A percentile compares a stretch with the other conserved stretches of the same genome.
These are phyloP conservation scores for Dinoponera quadriceps DNA, from an alignment of 1,140 invertebrate species.

Conservation along the genomic window DNA sequence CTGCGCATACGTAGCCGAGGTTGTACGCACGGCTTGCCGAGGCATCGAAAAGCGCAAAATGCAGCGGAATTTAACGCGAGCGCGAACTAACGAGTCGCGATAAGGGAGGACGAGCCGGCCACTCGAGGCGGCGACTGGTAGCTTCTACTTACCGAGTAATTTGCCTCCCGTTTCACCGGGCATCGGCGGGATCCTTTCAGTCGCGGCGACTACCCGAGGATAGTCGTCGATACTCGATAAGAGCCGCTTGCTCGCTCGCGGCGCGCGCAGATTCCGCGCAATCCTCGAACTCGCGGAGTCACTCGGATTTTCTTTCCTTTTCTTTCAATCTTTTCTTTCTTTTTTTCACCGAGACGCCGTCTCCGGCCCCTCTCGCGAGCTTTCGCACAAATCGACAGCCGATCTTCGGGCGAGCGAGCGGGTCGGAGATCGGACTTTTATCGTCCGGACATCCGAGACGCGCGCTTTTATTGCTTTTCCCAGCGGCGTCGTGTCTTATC, in stretches of 20 bases:
- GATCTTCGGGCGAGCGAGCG: neutral
- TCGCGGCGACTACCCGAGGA: neutral
- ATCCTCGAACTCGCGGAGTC: no score
- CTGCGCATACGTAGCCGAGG: no score
- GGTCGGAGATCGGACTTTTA: constrained; percentile 1
- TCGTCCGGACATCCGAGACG: constrained; percentile 23
- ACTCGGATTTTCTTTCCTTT: neutral
- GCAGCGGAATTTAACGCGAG: constrained; percentile 35
- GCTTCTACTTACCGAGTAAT: constrained; percentile 13
- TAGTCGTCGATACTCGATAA: neutral
- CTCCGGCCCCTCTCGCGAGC: neutral
- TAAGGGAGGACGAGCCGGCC: constrained; percentile 5
- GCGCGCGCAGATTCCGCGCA: neutral
- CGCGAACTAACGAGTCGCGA: constrained; percentile 22
- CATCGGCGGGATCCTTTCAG: neutral
- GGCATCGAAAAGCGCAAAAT: constrained; percentile 19
- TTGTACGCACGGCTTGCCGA: no score
- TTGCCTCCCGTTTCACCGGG: neutral
- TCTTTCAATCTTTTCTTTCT: no score
- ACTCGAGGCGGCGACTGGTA: neutral
- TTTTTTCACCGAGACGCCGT: neutral
- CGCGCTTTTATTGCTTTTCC: constrained; percentile 20
- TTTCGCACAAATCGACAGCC: neutral
- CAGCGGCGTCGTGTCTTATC: neutral
- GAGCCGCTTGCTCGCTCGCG: neutral